Evolutionary conservation across 2,888 invertebrate genomes (phyloP).

Genomic region (Mythimna pallens): DNA sequence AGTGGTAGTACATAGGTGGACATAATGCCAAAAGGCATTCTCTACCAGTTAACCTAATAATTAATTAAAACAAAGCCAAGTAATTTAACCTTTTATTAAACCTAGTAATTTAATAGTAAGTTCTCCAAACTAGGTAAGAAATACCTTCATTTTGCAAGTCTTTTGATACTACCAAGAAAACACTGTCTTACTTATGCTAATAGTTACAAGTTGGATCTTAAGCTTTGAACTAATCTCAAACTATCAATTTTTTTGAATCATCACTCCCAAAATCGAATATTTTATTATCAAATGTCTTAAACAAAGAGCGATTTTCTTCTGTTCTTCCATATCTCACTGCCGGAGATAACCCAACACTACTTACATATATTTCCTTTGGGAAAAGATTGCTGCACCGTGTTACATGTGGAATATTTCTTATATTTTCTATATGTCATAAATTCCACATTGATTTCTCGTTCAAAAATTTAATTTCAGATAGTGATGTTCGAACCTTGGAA

Average conservation of each 20-base stretch:
- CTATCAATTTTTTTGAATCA: neutral
- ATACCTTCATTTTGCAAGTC: too few species aligned
- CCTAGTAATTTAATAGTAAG: too few species aligned
- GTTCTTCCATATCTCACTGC: conserved; percentile 51
- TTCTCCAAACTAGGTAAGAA: too few species aligned
- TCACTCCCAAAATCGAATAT: neutral
- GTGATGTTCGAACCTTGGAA: neutral
- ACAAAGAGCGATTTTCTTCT: conserved; percentile 48
- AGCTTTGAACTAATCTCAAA: neutral
- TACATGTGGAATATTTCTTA: conserved; percentile 35
- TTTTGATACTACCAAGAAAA: too few species aligned
- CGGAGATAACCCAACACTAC: conserved; percentile 60
- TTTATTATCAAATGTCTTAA: conserved; percentile 37
- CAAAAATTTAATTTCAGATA: conserved; percentile 24
- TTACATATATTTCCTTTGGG: conserved; percentile 65
- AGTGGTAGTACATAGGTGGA: too few species aligned
- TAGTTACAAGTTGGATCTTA: too few species aligned
- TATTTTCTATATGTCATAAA: conserved; percentile 51
- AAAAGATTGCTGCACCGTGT: conserved; percentile 44
- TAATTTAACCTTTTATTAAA: too few species aligned
- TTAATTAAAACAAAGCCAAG: too few species aligned
- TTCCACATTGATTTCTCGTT: conserved; percentile 43
- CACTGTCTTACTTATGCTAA: too few species aligned
- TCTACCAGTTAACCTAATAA: too few species aligned
- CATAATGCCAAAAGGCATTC: too few species aligned